Conservation (phyloP, 2,888 invertebrate species). For the Amiota minor region DNA sequence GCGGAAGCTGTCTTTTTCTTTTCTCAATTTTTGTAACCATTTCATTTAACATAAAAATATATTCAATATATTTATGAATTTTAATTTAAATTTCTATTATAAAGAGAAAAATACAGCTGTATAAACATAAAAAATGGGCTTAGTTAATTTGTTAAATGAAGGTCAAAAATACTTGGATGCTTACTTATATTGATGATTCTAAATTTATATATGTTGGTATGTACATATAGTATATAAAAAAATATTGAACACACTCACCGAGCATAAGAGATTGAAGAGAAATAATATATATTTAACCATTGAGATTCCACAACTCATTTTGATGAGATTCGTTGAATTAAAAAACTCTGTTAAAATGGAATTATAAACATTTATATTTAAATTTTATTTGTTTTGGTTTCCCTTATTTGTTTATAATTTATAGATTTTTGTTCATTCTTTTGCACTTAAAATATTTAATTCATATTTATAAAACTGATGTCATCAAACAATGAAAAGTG, state of each 20-base stretch:
- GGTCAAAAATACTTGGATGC: slow-evolving; percentile 26
- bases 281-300: slow-evolving; percentile 89
- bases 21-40: too few species aligned
- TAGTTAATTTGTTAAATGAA: slow-evolving; percentile 27
- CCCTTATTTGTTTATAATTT: neutral
- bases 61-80: too few species aligned
- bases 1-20: too few species aligned
- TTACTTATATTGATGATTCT: neutral
- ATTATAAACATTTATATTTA: slow-evolving; percentile 12
- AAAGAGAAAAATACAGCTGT: too few species aligned
- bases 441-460: neutral
- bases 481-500: slow-evolving; percentile 19
- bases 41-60: too few species aligned
- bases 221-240: neutral
- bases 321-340: slow-evolving; percentile 60
- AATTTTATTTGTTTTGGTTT: neutral
- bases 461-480: slow-evolving; percentile 27
- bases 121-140: slow-evolving; percentile 28
- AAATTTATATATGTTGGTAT: neutral
- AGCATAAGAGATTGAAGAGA: slow-evolving; percentile 84
- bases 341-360: slow-evolving; percentile 7
- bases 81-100: too few species aligned
- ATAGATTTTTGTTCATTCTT: neutral
- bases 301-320: slow-evolving; percentile 83
- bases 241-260: slow-evolving; percentile 79